A percentile compares a stretch with the other conserved stretches of the same genome.
Conservation (phyloP, 1,140 invertebrate species). For the Drosophila parvula region DNA sequence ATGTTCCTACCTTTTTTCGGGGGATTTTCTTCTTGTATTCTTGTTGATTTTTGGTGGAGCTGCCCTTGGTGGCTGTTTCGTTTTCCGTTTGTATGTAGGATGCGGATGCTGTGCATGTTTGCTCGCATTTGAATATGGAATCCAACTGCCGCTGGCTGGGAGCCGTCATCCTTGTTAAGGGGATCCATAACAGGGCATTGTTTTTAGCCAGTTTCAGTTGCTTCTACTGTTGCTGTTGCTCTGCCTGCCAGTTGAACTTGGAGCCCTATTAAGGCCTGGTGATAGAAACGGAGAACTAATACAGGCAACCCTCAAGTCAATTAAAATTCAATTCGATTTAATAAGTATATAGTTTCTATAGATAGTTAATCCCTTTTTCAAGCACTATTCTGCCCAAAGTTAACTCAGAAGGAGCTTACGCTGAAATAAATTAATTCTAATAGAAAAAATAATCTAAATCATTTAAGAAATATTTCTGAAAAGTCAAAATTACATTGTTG, state of each 20-base stretch:
- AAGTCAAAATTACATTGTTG: too few relatives aligned
- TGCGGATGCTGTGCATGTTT: constrained; percentile 65
- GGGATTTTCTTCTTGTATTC: constrained; percentile 53
- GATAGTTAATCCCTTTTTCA: too few relatives aligned
- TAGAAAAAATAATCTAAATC: too few relatives aligned
- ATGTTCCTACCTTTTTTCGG: constrained; percentile 7
- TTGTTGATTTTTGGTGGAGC: constrained; percentile 37
- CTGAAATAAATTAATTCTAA: too few relatives aligned
- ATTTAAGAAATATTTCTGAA: too few relatives aligned
- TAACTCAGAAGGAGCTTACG: too few relatives aligned
- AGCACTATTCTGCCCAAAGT: too few relatives aligned
- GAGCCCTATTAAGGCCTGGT: constrained; percentile 66
- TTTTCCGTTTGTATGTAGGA: constrained; percentile 44
- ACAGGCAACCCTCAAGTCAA: constrained; percentile 8
- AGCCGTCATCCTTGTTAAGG: constrained; percentile 71
- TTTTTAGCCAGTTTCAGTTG: constrained; percentile 47
- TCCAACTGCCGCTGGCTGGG: constrained; percentile 44
- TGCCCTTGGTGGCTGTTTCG: constrained; percentile 57
- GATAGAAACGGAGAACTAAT: constrained; percentile 13
- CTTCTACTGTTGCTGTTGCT: constrained; percentile 19
- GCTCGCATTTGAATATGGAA: constrained; percentile 77
- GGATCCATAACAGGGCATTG: constrained; percentile 63
- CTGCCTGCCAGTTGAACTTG: constrained; percentile 36
- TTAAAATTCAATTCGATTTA: too few relatives aligned
- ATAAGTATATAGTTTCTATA: too few relatives aligned